phyloP scores from a whole-genome alignment of 2,888 invertebrate genomes.

The Rhaphigaster nebulosa region DNA sequence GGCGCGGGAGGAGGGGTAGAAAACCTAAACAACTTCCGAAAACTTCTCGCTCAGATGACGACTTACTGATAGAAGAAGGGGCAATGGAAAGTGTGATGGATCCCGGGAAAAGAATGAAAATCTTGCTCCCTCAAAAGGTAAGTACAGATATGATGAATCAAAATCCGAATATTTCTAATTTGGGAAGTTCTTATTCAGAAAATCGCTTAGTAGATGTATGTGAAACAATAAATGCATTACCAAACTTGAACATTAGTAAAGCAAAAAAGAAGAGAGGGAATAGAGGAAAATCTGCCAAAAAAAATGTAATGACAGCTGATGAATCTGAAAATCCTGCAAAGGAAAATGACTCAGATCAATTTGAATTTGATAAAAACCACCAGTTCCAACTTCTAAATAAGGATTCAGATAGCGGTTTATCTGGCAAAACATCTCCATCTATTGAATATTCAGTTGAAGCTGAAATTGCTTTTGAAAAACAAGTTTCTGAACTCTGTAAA shows the following conservation, averaged over 20 bases:
- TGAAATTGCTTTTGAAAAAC: not conserved
- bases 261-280: not conserved
- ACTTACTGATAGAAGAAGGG: not conserved
- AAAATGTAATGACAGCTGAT: not conserved
- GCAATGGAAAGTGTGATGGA: not conserved
- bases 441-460: not conserved
- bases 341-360: not conserved
- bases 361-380: not conserved
- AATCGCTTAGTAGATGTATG: not conserved
- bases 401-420: not conserved
- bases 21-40: slow-evolving; percentile 20
- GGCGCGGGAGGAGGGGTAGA: not conserved
- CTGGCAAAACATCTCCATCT: not conserved
- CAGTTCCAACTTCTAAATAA: not conserved
- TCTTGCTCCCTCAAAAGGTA: not conserved
- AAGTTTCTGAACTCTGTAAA: slow-evolving; percentile 1
- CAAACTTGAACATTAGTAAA: not conserved
- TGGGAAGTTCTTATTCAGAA: not conserved
- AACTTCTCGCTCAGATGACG: not conserved
- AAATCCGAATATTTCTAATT: not conserved
- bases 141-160: not conserved
- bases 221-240: not conserved
- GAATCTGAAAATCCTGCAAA: not conserved
- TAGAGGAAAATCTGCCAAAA: not conserved
- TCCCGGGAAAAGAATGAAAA: not conserved